phyloP scores from a whole-genome alignment of 2,113 vertebrate species.

The Oryctolagus cuniculus region DNA sequence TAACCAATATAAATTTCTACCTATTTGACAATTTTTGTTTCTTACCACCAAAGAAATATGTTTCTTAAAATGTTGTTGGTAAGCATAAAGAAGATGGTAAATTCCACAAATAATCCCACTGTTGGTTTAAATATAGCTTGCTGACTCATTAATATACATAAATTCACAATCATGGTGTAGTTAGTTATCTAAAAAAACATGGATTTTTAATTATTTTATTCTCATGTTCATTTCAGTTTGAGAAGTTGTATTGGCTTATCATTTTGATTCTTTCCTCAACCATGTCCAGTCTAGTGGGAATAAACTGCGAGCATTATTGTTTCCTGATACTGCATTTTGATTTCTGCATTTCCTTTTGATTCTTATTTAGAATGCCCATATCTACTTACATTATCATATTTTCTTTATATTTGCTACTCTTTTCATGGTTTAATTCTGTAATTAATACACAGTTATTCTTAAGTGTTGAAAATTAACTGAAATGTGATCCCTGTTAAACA shows the following conservation, averaged over 20 bases:
- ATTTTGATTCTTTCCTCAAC: neutral
- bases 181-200: neutral
- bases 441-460: too few relatives aligned
- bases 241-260: neutral
- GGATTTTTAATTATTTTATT: neutral
- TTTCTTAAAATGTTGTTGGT: neutral
- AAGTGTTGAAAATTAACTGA: too few relatives aligned
- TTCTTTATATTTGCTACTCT: neutral
- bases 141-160: neutral
- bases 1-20: neutral
- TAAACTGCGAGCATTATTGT: neutral
- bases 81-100: neutral
- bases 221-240: neutral
- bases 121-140: neutral
- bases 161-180: neutral
- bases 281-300: neutral
- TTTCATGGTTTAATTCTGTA: too few relatives aligned
- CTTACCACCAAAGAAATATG: neutral
- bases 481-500: too few relatives aligned
- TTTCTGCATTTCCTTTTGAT: conserved; percentile 1
- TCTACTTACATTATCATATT: neutral
- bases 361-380: neutral
- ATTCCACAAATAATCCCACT: neutral
- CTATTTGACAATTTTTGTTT: neutral
- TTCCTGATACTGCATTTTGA: neutral